phyloP scores from a whole-genome alignment of 2,797 vertebrate species.

The Myripristis jacobus region DNA sequence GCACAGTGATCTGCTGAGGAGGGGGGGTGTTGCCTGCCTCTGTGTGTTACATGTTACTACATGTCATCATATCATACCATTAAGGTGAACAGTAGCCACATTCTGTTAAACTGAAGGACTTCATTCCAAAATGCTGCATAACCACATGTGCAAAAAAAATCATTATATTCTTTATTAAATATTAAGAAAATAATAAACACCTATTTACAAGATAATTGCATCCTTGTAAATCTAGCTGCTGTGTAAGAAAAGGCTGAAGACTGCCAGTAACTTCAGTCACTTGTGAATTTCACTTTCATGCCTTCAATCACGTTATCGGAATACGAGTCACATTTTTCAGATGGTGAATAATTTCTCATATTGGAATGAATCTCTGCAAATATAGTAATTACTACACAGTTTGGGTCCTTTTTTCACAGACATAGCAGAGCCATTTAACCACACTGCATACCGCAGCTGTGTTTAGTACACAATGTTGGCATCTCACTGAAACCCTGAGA shows the following conservation, averaged over 20 bases:
- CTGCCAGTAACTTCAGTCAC: slow-evolving; percentile 7
- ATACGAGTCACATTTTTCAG: slow-evolving; percentile 19
- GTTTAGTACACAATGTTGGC: slow-evolving; percentile 54
- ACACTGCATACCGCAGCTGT: slow-evolving; percentile 57
- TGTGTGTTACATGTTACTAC: slow-evolving; percentile 19
- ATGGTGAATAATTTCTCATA: slow-evolving; percentile 30
- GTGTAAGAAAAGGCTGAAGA: neutral
- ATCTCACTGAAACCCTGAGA: slow-evolving; percentile 45
- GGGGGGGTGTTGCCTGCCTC: slow-evolving; percentile 17
- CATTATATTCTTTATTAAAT: no score
- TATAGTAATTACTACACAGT: slow-evolving; percentile 43
- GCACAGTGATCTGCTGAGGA: slow-evolving; percentile 42
- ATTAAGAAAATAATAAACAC: neutral
- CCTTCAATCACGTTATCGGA: neutral
- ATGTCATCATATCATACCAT: slow-evolving; percentile 30
- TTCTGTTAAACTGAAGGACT: neutral
- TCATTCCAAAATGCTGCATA: slow-evolving; percentile 2
- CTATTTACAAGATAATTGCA: neutral
- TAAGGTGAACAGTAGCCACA: slow-evolving; percentile 9
- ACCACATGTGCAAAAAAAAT: neutral
- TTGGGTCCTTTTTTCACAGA: slow-evolving; percentile 49
- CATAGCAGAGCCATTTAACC: slow-evolving; percentile 50
- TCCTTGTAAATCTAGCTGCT: neutral
- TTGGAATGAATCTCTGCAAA: slow-evolving; percentile 35
- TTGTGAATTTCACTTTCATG: slow-evolving; percentile 19